Base-by-base conservation (phyloP, 2,797 vertebrate species). In the Catamblyrhynchus diadema region DNA sequence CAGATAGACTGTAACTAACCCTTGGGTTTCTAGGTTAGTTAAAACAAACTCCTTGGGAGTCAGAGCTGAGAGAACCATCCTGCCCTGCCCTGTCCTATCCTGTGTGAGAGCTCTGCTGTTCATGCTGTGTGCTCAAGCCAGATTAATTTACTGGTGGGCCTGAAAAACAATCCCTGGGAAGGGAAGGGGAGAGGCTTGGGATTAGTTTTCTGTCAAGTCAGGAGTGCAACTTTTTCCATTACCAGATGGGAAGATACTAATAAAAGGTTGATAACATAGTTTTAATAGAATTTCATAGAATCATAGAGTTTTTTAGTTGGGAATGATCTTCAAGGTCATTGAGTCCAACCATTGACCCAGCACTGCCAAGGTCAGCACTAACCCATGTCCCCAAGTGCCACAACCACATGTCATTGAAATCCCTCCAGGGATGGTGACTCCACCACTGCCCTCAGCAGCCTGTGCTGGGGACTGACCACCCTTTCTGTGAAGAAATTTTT, bases 161-260 rank as follows among this genome's bases (percentile, higher is more conserved):
- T 95, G 92, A 84, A 94, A 96, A 94, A 59, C 83, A 91, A 70
- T 93, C 92, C 71, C 44, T 56, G 80, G 62, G 64, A 88, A 81
- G 70, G 86, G 54, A 16, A 82, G 32, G 80, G 66, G 51, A 65
- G 78, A 79, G 57, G 32, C 44, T 81, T 48, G 35, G 86, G 70
- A 45, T 96, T 86, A 70, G 47, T 66, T 84, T 93, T 80, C 88
- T 90, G 83, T 86, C 67, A 44, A 82, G 91, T 92, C 81, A 90
- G 51, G 86, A 84, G 60, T 66, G 51, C 88, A 85, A 1, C 77
- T 88, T 90, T 91, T 96, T 94, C 78, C 78, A 18, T 92, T 87
- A 44, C 35, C 41, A 66, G 32, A 30, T 79, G 28, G 70, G 86
- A 85, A 87, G 62, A 92, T 88, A 78, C 44, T 60, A 86, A 4